Evolutionary conservation across 2,797 vertebrate genomes (phyloP), one percentile per base, ranked within the genome.

Genomic region (Toxotes lorentzi): DNA sequence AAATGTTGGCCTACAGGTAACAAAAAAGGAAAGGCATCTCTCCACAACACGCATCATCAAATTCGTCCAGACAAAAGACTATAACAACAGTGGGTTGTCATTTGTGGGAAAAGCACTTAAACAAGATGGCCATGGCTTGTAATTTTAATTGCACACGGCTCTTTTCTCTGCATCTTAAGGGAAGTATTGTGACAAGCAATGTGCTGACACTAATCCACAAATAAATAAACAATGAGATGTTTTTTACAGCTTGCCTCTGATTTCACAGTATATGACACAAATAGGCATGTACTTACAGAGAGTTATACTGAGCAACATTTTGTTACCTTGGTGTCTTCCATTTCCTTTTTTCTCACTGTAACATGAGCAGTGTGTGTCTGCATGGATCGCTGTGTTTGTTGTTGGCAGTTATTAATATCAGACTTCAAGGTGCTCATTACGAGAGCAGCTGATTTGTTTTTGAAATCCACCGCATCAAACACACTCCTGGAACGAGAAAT

Each of bases 51-150:
- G 89, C 94, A 91, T 93, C 91, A 94, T 93, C 87, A 92, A 89
- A 91, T 87, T 86, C 65, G 76, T 91, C 91, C 90, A 92, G 91
- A 92, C 88, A 92, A 89, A 93, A 88, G 89, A 91, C 89, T 86
- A 86, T 88, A 91, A 92, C 88, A 92, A 91, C 88, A 90, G 85
- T 83, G 86, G 93, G 91, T 94, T 93, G 91, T 94, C 91, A 93
- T 94, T 94, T 93, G 91, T 84, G 83, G 88, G 86, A 91, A 93
- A 92, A 91, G 88, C 92, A 93, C 89, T 94, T 94, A 91, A 92
- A 94, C 78, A 91, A 94, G 91, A 95, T 92, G 93, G 94, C 94
- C 93, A 91, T 90, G 94, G 91, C 93, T 93, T 92, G 93, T 94
- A 91, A 94, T 94, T 94, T 95, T 95, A 94, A 95, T 94, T 94